A percentile compares a stretch with the other conserved stretches of the same genome.
Conservation (phyloP, 2,797 vertebrate genomes). For the Aplochiton taeniatus region DNA sequence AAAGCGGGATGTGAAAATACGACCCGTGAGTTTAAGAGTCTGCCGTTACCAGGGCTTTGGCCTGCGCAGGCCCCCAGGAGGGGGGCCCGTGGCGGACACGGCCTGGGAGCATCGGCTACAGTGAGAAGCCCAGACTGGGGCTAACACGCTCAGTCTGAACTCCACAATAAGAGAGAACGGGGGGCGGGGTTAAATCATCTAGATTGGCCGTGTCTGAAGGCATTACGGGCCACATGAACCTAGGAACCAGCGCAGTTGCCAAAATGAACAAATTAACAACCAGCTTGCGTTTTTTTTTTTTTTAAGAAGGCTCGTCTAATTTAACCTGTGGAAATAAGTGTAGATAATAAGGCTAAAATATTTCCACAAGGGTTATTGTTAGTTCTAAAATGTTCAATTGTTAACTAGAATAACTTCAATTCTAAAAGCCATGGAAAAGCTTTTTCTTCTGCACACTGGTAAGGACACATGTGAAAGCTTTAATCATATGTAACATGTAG, state of each 20-base stretch:
- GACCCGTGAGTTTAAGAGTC: slow-evolving; percentile 33
- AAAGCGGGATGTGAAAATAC: slow-evolving; percentile 46
- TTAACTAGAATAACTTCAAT: not conserved
- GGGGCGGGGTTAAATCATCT: not conserved
- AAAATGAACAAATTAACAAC: not conserved
- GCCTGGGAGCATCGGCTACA: not conserved
- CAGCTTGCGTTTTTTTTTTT: not conserved
- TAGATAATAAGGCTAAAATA: not conserved
- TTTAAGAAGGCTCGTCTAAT: not conserved
- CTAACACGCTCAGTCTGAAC: not conserved
- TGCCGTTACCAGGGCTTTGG: slow-evolving; percentile 6
- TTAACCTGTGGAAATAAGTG: not conserved
- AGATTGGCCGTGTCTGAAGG: slow-evolving; percentile 3
- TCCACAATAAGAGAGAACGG: not conserved
- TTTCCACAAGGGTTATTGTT: not conserved
- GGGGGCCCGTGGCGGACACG: not conserved
- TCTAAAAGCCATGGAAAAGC: not conserved
- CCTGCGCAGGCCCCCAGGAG: not conserved
- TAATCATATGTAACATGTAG: not conserved
- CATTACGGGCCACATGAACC: not conserved
- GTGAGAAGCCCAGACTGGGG: not conserved
- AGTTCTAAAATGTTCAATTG: not conserved
- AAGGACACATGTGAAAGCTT: not conserved
- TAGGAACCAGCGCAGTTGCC: not conserved
- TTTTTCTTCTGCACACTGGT: not conserved